Base-by-base conservation (phyloP, 2,113 vertebrate genomes). In the Apteryx owenii region DNA sequence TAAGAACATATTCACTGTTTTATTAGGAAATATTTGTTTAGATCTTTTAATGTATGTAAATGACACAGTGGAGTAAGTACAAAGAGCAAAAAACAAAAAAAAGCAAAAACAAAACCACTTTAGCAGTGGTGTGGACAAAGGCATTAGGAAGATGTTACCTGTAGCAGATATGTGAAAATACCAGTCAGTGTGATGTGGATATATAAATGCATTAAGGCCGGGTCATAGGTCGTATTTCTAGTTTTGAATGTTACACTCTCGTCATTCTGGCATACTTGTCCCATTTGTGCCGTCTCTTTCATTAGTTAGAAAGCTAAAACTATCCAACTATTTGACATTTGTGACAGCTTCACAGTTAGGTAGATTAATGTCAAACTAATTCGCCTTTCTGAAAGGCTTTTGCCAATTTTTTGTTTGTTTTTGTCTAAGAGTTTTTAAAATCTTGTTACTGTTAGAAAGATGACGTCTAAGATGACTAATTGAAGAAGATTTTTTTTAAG, bases 101-200 rank as follows among this genome's bases (percentile, higher is more conserved):
- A 58, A 8, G n/a, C 26, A 9, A 19, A 12, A 25, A 28, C 13
- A 46, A 10, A 18, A 48, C 42, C 42, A 9, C 42, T 31, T 36
- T 42, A 51, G 16, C 9, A 19, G 33, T 53, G 44, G 22, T 66
- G 40, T 16, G 20, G 36, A 26, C 26, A 33, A 7, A 29, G 53
- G 18, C 7, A 7, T 19, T n/a, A 54, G 44, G 60, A 61, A 50
- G n/a, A 7, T 68, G 23, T 7, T 56, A 36, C 46, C 68, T 85
- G 53, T 28, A 50, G 25, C 53, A 64, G 54, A 15, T 12, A 5
- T 36, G 29, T 61, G 62, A 33, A 80, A 62, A 68, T n/a, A 29
- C 0, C 19, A 3, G 11, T 53, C 16, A 12, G 26, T 42, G 4
- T 42, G 31, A 31, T 36, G n/a, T 1, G 7, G 48, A 19, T 25